Evolutionary conservation across 2,888 invertebrate genomes (phyloP), one percentile per base, ranked within the genome.

Genomic region (Xestobium rufovillosum): DNA sequence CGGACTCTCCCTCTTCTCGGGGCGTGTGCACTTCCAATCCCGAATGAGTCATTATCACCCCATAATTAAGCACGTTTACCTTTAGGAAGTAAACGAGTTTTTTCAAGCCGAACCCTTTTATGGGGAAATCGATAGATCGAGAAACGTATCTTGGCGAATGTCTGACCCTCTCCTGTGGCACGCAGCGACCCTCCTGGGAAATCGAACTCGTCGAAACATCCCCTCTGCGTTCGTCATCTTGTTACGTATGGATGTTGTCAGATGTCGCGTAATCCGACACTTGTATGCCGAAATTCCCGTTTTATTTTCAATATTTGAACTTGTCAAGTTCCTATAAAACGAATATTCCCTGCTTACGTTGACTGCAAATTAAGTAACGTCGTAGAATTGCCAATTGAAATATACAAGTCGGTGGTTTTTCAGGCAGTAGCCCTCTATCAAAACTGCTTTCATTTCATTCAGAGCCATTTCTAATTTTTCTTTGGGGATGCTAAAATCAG

Each of bases 221-320:
- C 40, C 43, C 39, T 36, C 44, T 27, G 39, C 39, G 46, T 42
- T 42, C 44, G 46, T 46, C 46, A 46, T 46, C 41, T 41, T 42
- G 46, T 46, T 46, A 46, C 45, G 41, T 43, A 35, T 41, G 36
- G 38, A 36, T 38, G 40, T 40, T 37, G 44, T 29, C 30, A 36
- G 42, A 29, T 39, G 34, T 46, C 45, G 42, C 43, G 37, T 41
- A 36, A 36, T 34, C 40, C 31, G 39, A 35, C 34, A 43, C 31
- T 38, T 33, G 28, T 40, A 44, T 44, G 31, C 40, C 38, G 36
- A 34, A 39, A 35, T 35, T 38, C 31, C 35, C 14, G 26, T 34
- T 26, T 31, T 36, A 26, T n/a, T n/a, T n/a, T n/a, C n/a, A n/a
- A n/a, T n/a, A n/a, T n/a, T n/a, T n/a, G n/a, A n/a, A n/a, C n/a